These are phyloP conservation scores for Sardinella longiceps DNA, from an alignment of 2,797 vertebrate species.

Conservation along the genomic window DNA sequence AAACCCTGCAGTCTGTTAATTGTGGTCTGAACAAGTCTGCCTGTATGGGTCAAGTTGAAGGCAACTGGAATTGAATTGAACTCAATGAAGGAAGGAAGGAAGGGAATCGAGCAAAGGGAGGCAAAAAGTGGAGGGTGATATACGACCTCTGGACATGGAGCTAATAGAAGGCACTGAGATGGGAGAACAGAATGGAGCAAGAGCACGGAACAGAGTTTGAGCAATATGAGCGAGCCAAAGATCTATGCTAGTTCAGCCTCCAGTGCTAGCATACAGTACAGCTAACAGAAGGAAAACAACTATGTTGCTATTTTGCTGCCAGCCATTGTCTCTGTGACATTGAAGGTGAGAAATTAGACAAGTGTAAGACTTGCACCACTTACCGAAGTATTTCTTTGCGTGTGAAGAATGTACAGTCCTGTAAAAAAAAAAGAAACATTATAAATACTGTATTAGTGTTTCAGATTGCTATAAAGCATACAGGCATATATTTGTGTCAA, in stretches of 20 bases:
- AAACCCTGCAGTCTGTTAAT: conserved; percentile 37
- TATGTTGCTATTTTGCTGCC: not conserved
- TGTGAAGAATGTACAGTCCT: conserved; percentile 99
- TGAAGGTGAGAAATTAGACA: not conserved
- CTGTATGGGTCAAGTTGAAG: conserved; percentile 37
- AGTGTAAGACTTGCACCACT: conserved; percentile 61
- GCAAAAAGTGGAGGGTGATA: conserved; percentile 9
- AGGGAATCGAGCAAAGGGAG: conserved; percentile 9
- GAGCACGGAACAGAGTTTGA: not conserved
- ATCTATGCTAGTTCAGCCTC: not conserved
- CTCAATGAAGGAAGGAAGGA: not conserved
- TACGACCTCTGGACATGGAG: conserved; percentile 22
- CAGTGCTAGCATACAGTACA: not conserved
- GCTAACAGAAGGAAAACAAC: not conserved
- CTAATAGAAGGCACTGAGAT: conserved; percentile 21
- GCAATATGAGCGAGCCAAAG: not conserved
- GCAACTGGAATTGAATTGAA: conserved; percentile 31
- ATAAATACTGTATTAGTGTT: not conserved
- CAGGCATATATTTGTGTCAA: not conserved
- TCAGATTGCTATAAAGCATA: not conserved
- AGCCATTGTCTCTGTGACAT: not conserved
- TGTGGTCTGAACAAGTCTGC: conserved; percentile 26
- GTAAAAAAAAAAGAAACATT: conserved; percentile 57
- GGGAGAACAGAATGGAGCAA: not conserved
- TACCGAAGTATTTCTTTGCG: conserved; percentile 98